Evolutionary conservation across 2,888 invertebrate species (phyloP).

Genomic region (Galerucella nymphaeae): DNA sequence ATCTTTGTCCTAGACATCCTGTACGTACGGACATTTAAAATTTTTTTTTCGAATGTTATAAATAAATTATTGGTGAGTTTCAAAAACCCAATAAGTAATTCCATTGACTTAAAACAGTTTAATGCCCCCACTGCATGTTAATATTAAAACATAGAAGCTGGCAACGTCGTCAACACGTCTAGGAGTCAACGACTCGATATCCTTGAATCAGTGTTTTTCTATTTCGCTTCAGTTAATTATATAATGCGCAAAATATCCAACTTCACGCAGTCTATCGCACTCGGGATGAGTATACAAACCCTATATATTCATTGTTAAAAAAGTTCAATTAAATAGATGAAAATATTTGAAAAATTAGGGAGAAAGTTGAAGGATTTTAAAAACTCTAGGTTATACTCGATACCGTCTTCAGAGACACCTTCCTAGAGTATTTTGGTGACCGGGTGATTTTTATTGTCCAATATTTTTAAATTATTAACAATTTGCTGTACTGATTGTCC

Average conservation of each 20-base stretch:
- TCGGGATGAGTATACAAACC: background rate
- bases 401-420: too few relatives aligned
- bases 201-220: conserved; percentile 50
- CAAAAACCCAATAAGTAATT: background rate
- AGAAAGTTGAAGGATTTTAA: too few relatives aligned
- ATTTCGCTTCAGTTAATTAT: conserved; percentile 42
- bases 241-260: conserved; percentile 34
- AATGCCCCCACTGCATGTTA: conserved; percentile 2
- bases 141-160: background rate
- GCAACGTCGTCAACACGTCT: conserved; percentile 35
- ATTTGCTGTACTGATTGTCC: too few relatives aligned
- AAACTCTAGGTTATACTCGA: too few relatives aligned
- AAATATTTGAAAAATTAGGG: too few relatives aligned
- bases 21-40: background rate
- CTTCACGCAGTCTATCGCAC: background rate
- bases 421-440: too few relatives aligned
- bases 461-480: too few relatives aligned
- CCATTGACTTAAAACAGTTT: conserved; percentile 10
- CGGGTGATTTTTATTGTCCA: too few relatives aligned
- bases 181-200: conserved; percentile 52
- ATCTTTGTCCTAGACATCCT: background rate
- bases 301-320: background rate
- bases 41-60: background rate
- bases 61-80: background rate
- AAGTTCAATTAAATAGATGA: too few relatives aligned